These are phyloP conservation scores for Calyptomena viridis DNA, from an alignment of 2,113 vertebrate species.

Conservation along the genomic window DNA sequence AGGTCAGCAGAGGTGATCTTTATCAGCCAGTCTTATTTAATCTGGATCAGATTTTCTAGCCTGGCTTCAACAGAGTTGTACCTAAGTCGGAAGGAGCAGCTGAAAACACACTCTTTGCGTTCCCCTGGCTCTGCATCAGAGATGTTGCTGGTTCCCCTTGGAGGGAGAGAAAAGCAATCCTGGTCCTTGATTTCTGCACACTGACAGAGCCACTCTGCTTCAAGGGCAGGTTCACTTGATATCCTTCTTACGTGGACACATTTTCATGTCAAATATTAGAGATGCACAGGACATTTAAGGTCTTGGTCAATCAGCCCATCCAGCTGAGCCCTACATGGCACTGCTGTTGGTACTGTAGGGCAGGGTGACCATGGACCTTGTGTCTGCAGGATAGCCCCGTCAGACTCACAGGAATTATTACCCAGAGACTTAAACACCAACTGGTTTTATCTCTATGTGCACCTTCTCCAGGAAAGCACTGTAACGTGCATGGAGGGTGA, in stretches of 20 bases:
- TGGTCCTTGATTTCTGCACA: neutral
- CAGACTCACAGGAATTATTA: neutral
- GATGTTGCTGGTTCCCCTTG: accelerated
- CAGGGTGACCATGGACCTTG: accelerated
- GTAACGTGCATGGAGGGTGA: neutral
- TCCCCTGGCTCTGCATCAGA: neutral
- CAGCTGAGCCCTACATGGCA: neutral
- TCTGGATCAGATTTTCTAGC: neutral
- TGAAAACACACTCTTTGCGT: neutral
- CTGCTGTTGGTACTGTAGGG: neutral
- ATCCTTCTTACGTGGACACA: neutral
- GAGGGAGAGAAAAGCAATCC: neutral
- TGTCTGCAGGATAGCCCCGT: neutral
- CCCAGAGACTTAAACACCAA: neutral
- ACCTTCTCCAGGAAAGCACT: accelerated
- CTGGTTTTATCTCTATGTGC: neutral
- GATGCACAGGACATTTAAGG: neutral
- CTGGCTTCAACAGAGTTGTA: neutral
- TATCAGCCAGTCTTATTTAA: neutral
- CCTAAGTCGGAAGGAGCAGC: neutral
- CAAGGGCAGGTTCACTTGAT: neutral
- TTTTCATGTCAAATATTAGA: neutral
- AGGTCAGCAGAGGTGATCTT: neutral
- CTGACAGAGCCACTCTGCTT: neutral
- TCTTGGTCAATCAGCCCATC: neutral